Evolutionary conservation across 2,113 vertebrate genomes (phyloP).

Genomic region (Zapus hudsonius): DNA sequence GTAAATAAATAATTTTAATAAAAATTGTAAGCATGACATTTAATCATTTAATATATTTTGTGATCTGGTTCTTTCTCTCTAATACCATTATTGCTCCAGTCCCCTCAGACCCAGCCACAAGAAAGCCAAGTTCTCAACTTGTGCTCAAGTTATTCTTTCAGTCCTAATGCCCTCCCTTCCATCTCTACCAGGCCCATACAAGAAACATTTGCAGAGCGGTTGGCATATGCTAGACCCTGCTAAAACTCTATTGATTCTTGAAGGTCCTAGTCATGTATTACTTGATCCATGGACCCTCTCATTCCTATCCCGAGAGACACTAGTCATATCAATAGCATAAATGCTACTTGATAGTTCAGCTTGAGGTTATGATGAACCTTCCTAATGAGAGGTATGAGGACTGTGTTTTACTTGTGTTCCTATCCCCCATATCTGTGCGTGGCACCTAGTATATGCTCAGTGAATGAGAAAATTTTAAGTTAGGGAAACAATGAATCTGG

Average conservation of each 20-base stretch:
- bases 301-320: background rate
- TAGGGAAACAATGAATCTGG: conserved; percentile 33
- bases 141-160: background rate
- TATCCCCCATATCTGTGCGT: background rate
- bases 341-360: background rate
- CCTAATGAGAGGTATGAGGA: background rate
- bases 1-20: background rate
- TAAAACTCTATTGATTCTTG: background rate
- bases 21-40: background rate
- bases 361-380: background rate
- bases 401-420: conserved; percentile 1
- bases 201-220: background rate
- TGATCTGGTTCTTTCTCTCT: background rate
- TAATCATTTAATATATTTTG: background rate
- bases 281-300: background rate
- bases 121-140: background rate
- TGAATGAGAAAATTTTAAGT: conserved; percentile 43
- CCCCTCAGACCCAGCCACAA: background rate
- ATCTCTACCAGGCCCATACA: background rate
- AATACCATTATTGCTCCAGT: background rate
- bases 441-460: conserved; percentile 5
- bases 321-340: background rate
- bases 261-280: background rate
- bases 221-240: background rate
- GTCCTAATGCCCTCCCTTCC: background rate